Evolutionary conservation across 2,797 vertebrate genomes (phyloP).

Genomic region (Platalea minor): DNA sequence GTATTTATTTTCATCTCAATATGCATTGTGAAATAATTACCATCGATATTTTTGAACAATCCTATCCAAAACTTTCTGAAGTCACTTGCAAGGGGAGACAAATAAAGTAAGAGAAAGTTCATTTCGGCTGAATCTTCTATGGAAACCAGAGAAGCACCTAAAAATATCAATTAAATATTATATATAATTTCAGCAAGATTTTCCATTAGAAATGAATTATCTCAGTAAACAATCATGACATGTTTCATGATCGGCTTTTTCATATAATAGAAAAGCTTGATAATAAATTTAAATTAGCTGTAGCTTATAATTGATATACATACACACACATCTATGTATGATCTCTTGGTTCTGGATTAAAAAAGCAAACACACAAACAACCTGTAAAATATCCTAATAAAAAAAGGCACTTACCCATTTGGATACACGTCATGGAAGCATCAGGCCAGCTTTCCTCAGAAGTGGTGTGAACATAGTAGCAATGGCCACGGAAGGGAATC

Average conservation of each 20-base stretch:
- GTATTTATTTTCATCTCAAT: not conserved
- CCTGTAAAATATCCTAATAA: not conserved
- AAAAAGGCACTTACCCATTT: slow-evolving; percentile 77
- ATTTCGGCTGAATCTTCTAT: slow-evolving; percentile 83
- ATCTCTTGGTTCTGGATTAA: not conserved
- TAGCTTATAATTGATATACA: not conserved
- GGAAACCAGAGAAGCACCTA: slow-evolving; percentile 84
- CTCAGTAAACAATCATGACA: not conserved
- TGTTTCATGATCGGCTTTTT: not conserved
- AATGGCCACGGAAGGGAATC: slow-evolving; percentile 90
- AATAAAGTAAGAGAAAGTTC: slow-evolving; percentile 80
- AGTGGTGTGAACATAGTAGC: slow-evolving; percentile 81
- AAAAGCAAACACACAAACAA: not conserved
- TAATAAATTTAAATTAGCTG: not conserved
- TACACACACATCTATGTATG: not conserved
- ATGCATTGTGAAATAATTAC: slow-evolving; percentile 67
- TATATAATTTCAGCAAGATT: not conserved
- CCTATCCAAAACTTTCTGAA: slow-evolving; percentile 87
- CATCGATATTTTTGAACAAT: slow-evolving; percentile 84
- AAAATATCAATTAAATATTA: slow-evolving; percentile 17
- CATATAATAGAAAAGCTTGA: not conserved
- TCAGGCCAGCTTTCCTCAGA: slow-evolving; percentile 81
- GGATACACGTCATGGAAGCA: slow-evolving; percentile 85
- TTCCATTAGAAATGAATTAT: not conserved
- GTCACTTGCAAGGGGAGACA: slow-evolving; percentile 79